phyloP scores from a whole-genome alignment of 37 sponge, comb jelly and placozoan species.

The Mnemiopsis leidyi region DNA sequence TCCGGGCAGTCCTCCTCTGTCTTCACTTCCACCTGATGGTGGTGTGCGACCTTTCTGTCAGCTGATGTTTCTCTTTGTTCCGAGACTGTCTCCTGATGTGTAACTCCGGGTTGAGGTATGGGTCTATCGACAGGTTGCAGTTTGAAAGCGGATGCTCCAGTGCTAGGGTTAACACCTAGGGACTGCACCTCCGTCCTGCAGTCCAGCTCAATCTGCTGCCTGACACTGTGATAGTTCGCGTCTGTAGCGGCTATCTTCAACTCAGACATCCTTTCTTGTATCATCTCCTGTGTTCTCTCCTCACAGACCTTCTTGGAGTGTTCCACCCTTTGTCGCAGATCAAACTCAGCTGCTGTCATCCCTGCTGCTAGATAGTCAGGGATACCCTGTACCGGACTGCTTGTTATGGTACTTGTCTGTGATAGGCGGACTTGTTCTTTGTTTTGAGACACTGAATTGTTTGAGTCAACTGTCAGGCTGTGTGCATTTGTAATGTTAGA shows the following conservation, averaged over 20 bases:
- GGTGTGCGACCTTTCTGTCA: background rate
- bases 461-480: background rate
- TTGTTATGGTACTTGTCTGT: background rate
- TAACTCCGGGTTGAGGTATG: background rate
- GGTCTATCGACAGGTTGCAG: conserved; percentile 29
- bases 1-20: conserved; percentile 1
- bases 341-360: conserved; percentile 20
- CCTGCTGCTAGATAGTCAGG: background rate
- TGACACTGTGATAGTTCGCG: background rate
- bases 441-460: background rate
- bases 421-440: background rate
- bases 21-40: background rate
- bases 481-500: background rate
- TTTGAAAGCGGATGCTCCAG: background rate
- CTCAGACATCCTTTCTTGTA: background rate
- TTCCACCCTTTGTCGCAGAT: conserved; percentile 1
- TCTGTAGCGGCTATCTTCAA: background rate
- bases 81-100: background rate
- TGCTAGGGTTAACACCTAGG: conserved; percentile 17
- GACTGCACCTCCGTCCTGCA: conserved; percentile 22
- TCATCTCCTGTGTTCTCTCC: conserved; percentile 30
- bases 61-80: background rate
- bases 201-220: background rate
- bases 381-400: background rate
- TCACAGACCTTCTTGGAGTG: conserved; percentile 8